phyloP scores from a whole-genome alignment of 1,140 invertebrate species.

The Archegozetes longisetosus region DNA sequence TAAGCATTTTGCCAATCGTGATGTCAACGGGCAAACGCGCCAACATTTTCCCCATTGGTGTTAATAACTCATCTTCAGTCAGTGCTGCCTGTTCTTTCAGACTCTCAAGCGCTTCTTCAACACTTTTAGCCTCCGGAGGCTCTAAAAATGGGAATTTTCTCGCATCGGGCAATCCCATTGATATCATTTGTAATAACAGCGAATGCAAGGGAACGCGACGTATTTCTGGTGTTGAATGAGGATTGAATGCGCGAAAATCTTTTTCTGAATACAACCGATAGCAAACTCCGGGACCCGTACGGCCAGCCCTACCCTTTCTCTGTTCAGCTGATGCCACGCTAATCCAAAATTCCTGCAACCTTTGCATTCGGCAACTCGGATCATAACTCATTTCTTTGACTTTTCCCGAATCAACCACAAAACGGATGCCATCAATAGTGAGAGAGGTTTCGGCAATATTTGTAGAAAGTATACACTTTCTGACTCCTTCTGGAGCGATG shows the following conservation, averaged over 20 bases:
- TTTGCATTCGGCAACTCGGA: conserved; percentile 90
- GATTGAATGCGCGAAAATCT: conserved; percentile 57
- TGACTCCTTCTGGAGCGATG: conserved; percentile 66
- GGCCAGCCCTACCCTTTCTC: conserved; percentile 75
- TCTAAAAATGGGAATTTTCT: conserved; percentile 91
- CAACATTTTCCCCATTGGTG: conserved; percentile 69
- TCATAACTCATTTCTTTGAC: conserved; percentile 99
- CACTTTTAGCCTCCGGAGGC: conserved; percentile 51
- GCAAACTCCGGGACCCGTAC: conserved; percentile 50
- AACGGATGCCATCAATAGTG: conserved; percentile 94
- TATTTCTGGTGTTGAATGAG: conserved; percentile 75
- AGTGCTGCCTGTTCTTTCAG: conserved; percentile 66
- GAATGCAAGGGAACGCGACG: conserved; percentile 81
- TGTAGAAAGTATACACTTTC: conserved; percentile 96
- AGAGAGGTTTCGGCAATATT: conserved; percentile 98
- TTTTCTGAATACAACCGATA: conserved; percentile 76
- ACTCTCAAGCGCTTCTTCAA: conserved; percentile 70
- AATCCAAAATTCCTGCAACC: conserved; percentile 85
- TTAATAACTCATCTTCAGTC: conserved; percentile 60
- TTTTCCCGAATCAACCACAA: conserved; percentile 95
- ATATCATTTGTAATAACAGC: conserved; percentile 80
- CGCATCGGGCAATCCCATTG: conserved; percentile 79
- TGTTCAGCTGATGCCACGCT: conserved; percentile 94
- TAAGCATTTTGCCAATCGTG: conserved; percentile 74
- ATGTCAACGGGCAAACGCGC: conserved; percentile 85